These are phyloP conservation scores for Listrodromus nycthemerus DNA, from an alignment of 2,888 invertebrate species.

Conservation along the genomic window DNA sequence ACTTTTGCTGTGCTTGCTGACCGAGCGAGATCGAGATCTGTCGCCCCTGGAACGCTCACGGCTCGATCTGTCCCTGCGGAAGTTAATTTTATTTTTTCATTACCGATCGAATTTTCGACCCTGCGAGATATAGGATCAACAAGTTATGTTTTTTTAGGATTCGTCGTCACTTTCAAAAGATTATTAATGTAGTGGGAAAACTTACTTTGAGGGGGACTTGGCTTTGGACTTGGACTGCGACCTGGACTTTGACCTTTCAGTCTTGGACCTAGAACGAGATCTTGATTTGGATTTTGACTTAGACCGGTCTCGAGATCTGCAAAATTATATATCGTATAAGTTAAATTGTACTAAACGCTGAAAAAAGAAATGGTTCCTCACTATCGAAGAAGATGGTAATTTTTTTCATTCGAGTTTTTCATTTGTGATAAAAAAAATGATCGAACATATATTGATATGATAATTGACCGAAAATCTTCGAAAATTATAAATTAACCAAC, in stretches of 20 bases:
- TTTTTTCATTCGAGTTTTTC: not conserved
- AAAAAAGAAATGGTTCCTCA: conserved; percentile 51
- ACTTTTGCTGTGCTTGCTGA: conserved; percentile 84
- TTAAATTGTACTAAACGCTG: conserved; percentile 60
- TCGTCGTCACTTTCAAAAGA: not conserved
- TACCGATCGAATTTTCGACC: not conserved
- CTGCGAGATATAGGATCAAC: not conserved
- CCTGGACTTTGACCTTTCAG: conserved; percentile 86
- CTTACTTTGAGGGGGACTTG: conserved; percentile 85
- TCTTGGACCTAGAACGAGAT: conserved; percentile 87
- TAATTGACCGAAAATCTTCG: not conserved
- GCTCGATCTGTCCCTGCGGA: conserved; percentile 82
- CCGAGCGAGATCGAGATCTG: conserved; percentile 82
- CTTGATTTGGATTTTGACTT: conserved; percentile 88
- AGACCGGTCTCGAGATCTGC: conserved; percentile 88
- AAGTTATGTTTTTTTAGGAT: not conserved
- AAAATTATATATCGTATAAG: conserved; percentile 78
- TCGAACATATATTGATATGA: not conserved
- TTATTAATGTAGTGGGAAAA: conserved; percentile 63
- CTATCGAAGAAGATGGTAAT: not conserved
- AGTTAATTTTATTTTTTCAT: not conserved
- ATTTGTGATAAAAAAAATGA: not conserved
- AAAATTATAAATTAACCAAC: not conserved
- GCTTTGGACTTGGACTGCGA: conserved; percentile 86
- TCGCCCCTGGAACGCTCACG: conserved; percentile 83